Evolutionary conservation across 2,113 vertebrate species (phyloP).

Genomic region (Passer montanus): DNA sequence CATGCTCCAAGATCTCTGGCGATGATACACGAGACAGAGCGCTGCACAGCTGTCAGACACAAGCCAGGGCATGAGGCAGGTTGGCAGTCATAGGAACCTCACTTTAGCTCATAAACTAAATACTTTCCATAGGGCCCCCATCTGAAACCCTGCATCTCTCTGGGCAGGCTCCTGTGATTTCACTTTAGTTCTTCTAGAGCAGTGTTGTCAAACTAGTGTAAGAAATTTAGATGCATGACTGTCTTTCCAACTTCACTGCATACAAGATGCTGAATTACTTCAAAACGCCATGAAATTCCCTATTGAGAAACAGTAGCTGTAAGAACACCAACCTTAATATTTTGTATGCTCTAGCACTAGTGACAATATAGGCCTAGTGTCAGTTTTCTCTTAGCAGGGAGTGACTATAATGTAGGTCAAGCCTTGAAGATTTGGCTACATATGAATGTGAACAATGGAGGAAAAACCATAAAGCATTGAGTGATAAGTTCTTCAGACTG

Average conservation of each 20-base stretch:
- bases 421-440: neutral
- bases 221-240: neutral
- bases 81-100: conserved; percentile 49
- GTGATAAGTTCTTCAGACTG: neutral
- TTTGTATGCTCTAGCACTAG: neutral
- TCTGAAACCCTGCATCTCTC: neutral
- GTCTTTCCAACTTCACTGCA: neutral
- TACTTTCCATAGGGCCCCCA: neutral
- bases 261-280: neutral
- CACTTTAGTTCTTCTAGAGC: neutral
- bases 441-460: neutral
- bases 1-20: neutral
- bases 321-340: neutral
- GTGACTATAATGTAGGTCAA: neutral
- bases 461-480: neutral
- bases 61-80: conserved; percentile 61
- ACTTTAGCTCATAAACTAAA: neutral
- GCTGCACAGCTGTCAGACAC: conserved; percentile 48
- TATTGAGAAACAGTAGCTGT: neutral
- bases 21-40: conserved; percentile 33
- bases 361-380: neutral
- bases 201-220: neutral
- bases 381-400: neutral
- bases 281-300: neutral
- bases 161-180: neutral